These are phyloP conservation scores for Athrips mouffetella DNA, from an alignment of 2,888 invertebrate genomes.

Conservation along the genomic window DNA sequence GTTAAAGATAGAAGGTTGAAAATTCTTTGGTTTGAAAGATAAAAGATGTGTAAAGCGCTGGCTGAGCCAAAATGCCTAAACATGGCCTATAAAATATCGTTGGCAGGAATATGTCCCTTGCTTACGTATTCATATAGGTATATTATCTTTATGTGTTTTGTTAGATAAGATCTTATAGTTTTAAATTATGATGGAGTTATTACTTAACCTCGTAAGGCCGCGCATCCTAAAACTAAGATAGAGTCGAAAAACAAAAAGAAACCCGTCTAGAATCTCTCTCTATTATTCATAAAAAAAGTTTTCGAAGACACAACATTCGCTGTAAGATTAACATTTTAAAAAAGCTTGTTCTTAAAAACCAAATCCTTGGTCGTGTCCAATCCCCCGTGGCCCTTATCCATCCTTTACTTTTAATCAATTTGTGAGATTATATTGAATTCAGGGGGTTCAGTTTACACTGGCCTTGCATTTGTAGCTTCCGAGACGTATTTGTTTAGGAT, in stretches of 20 bases:
- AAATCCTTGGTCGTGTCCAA: background rate
- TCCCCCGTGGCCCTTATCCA: background rate
- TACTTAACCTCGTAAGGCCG: too few species aligned
- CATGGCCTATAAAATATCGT: conserved; percentile 63
- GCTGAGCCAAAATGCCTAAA: conserved; percentile 54
- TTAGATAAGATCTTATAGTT: background rate
- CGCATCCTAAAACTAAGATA: too few species aligned
- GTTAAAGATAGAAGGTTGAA: conserved; percentile 26
- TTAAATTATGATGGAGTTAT: too few species aligned
- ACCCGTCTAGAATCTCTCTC: background rate
- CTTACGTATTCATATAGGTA: background rate
- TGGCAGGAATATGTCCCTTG: conserved; percentile 26
- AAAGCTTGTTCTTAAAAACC: conserved; percentile 47
- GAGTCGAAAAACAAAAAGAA: background rate
- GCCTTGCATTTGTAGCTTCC: conserved; percentile 50
- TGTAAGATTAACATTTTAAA: conserved; percentile 12
- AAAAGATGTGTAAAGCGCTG: conserved; percentile 33
- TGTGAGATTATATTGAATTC: conserved; percentile 5
- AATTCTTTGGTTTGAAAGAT: conserved; percentile 26
- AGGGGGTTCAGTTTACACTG: conserved; percentile 42
- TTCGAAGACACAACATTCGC: background rate
- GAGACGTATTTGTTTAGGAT: conserved; percentile 72
- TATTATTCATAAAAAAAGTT: too few species aligned
- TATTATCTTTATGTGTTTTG: conserved; percentile 9
- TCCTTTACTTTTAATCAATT: background rate